phyloP scores from a whole-genome alignment of 2,797 vertebrate species.

The Coccyzus lansbergi region DNA sequence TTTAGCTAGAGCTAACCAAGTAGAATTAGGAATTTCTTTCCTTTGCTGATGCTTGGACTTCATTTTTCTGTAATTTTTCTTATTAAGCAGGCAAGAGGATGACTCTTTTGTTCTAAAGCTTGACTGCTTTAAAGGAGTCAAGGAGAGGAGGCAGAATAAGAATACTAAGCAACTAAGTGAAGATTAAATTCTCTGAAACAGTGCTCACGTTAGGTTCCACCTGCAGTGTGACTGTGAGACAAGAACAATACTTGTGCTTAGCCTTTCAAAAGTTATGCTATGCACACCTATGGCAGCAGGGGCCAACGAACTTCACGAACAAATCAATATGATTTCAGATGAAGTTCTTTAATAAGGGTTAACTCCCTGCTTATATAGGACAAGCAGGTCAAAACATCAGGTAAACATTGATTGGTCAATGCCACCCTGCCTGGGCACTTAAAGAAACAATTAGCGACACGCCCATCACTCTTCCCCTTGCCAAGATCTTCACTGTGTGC shows the following conservation, averaged over 20 bases:
- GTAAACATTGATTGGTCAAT: too few species aligned
- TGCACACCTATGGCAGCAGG: too few species aligned
- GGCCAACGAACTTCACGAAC: too few species aligned
- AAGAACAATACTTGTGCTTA: neutral
- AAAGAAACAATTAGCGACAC: too few species aligned
- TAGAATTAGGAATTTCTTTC: neutral
- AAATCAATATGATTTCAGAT: too few species aligned
- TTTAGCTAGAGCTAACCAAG: neutral
- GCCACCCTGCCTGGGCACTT: too few species aligned
- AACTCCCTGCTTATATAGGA: too few species aligned
- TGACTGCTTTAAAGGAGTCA: neutral
- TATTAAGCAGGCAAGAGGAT: neutral
- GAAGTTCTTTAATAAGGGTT: too few species aligned
- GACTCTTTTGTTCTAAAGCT: neutral
- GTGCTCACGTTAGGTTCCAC: neutral
- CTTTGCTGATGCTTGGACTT: neutral
- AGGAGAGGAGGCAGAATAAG: neutral
- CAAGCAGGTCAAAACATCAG: too few species aligned
- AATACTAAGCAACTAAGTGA: neutral
- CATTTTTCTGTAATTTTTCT: neutral
- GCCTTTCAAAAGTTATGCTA: neutral
- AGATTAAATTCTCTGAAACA: neutral
- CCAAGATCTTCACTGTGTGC: neutral
- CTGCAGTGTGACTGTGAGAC: neutral
- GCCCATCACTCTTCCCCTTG: neutral